These are phyloP conservation scores for Coelinius sp. DNA, from an alignment of 2,888 invertebrate species.

Conservation along the genomic window DNA sequence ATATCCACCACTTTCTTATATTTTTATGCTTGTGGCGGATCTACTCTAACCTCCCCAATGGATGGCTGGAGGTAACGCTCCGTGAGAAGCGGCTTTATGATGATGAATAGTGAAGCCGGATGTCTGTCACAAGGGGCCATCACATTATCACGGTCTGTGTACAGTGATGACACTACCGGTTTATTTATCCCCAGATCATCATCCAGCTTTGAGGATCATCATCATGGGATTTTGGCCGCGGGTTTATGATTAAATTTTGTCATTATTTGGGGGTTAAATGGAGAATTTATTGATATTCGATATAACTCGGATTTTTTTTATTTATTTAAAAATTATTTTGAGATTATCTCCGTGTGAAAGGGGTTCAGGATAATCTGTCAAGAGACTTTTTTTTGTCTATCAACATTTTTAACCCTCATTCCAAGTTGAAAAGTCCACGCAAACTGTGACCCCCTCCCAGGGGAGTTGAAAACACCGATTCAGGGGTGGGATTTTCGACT, in stretches of 20 bases:
- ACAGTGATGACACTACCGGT: neutral
- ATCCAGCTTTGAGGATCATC: neutral
- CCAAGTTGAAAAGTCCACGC: no score
- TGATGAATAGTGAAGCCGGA: slow-evolving; percentile 3
- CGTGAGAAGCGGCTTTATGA: neutral
- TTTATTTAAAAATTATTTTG: no score
- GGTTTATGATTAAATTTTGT: neutral
- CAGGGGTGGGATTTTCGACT: neutral
- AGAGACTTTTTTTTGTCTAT: no score
- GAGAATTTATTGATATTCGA: neutral
- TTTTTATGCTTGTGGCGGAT: neutral
- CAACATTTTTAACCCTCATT: no score
- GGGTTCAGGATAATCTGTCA: no score
- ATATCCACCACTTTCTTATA: neutral
- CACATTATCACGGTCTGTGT: neutral
- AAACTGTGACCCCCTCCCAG: neutral
- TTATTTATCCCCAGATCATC: neutral
- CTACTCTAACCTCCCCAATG: neutral
- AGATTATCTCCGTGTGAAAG: no score
- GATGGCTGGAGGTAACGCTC: neutral
- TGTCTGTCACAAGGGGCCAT: neutral
- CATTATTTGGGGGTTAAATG: neutral
- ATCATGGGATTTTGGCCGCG: neutral
- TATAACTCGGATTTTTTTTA: neutral
- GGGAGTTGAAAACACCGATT: neutral